Percentiles rank a stretch among this genome's conserved stretches.
phyloP scores from a whole-genome alignment of 2,797 vertebrate genomes.

The Notoglanidium macrostoma region DNA sequence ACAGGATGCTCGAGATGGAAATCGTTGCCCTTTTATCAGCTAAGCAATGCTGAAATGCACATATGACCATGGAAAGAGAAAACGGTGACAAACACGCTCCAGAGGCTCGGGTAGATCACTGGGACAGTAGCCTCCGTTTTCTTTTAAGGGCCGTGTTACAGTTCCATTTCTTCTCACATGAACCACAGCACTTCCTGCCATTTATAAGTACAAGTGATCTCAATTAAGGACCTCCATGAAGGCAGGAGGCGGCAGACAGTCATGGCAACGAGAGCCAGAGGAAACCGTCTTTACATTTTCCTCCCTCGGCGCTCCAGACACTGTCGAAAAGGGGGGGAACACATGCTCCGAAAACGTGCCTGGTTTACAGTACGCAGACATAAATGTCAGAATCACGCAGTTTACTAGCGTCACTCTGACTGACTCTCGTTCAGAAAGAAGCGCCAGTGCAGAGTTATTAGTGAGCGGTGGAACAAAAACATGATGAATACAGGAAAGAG shows the following conservation, averaged over 20 bases:
- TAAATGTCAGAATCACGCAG: conserved; percentile 51
- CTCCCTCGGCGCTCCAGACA: conserved; percentile 56
- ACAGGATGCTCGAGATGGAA: neutral
- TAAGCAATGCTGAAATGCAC: neutral
- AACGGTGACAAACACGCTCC: conserved; percentile 15
- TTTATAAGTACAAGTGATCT: conserved; percentile 86
- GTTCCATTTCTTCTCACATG: conserved; percentile 74
- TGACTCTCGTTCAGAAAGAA: conserved; percentile 30
- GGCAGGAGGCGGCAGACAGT: conserved; percentile 82
- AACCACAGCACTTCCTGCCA: conserved; percentile 82
- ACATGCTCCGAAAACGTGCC: conserved; percentile 46
- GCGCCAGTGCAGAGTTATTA: conserved; percentile 45
- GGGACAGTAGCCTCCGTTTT: conserved; percentile 69
- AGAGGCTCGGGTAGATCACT: conserved; percentile 67
- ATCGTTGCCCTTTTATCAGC: neutral
- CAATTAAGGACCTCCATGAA: conserved; percentile 88
- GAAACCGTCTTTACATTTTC: conserved; percentile 80
- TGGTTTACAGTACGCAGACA: conserved; percentile 54
- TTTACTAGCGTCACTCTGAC: conserved; percentile 51
- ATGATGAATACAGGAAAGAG: conserved; percentile 39
- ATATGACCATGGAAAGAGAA: conserved; percentile 6
- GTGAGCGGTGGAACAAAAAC: conserved; percentile 36
- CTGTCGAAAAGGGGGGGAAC: conserved; percentile 32
- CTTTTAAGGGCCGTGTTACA: conserved; percentile 67
- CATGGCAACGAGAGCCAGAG: conserved; percentile 79